Conservation (phyloP, 2,888 invertebrate species). For the Netelia melanura region DNA sequence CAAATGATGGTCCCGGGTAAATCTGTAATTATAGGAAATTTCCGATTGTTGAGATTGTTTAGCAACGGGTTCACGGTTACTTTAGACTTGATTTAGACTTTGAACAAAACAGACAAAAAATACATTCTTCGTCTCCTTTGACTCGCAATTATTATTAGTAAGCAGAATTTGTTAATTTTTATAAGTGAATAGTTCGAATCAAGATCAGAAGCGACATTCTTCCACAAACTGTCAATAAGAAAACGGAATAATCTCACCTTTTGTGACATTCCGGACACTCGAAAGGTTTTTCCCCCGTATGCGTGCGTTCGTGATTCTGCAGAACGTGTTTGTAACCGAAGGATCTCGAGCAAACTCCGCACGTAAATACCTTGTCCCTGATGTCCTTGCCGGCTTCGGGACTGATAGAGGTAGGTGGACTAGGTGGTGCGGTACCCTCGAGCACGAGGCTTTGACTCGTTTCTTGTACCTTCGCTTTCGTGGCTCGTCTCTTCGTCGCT, state of each 20-base stretch:
- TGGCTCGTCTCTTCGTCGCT: slow-evolving; percentile 85
- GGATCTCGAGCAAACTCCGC: slow-evolving; percentile 94
- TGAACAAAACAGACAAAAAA: too few relatives aligned
- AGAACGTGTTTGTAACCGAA: slow-evolving; percentile 98
- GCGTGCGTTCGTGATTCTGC: slow-evolving; percentile 97
- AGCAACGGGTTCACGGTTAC: neutral
- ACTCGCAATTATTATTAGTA: too few relatives aligned
- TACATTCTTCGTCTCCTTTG: too few relatives aligned
- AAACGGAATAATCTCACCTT: slow-evolving; percentile 83
- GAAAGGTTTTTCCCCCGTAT: slow-evolving; percentile 97
- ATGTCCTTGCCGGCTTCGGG: slow-evolving; percentile 81
- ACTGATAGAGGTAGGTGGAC: slow-evolving; percentile 85
- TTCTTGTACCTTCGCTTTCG: slow-evolving; percentile 84
- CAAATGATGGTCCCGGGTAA: slow-evolving; percentile 96
- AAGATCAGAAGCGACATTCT: too few relatives aligned
- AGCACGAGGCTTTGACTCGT: slow-evolving; percentile 64
- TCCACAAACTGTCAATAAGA: neutral
- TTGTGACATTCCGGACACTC: slow-evolving; percentile 97
- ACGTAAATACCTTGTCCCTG: slow-evolving; percentile 94
- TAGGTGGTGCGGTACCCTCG: slow-evolving; percentile 84
- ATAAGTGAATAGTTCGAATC: too few relatives aligned
- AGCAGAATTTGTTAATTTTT: too few relatives aligned
- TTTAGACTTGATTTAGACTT: too few relatives aligned
- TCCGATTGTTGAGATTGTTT: neutral
- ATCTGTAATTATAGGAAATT: slow-evolving; percentile 82